These are phyloP conservation scores for Tokudaia tokunoshimensis DNA, from an alignment of 2,797 vertebrate species.

Conservation along the genomic window DNA sequence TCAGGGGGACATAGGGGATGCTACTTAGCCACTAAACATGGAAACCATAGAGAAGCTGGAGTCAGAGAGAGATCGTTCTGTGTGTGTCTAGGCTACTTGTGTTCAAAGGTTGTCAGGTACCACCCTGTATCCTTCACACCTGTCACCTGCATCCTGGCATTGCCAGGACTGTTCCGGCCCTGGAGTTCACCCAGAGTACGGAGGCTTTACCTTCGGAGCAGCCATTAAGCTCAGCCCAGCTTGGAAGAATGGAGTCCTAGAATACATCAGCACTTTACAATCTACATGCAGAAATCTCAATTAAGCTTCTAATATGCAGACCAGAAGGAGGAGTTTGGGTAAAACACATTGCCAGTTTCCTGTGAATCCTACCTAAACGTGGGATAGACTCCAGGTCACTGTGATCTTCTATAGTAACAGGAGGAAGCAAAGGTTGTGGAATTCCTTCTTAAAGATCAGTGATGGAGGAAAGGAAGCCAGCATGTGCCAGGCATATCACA, in stretches of 20 bases:
- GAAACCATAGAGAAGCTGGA: neutral
- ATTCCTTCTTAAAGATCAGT: neutral
- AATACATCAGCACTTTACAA: neutral
- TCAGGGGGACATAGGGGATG: too few species aligned
- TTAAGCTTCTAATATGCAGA: conserved; percentile 67
- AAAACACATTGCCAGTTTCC: neutral
- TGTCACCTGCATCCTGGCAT: neutral
- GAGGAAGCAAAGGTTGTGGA: neutral
- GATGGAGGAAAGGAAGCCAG: neutral
- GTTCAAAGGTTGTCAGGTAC: too few species aligned
- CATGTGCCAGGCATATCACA: fast-evolving
- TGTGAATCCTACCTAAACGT: neutral
- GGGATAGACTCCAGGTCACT: neutral
- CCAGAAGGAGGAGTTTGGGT: neutral
- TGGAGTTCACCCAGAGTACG: neutral
- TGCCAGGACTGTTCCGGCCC: neutral
- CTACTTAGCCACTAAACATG: neutral
- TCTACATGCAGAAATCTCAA: conserved; percentile 61
- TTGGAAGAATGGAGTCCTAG: conserved; percentile 47
- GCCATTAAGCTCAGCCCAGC: neutral
- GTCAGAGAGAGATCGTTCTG: neutral
- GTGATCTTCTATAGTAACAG: neutral
- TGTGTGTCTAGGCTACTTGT: neutral
- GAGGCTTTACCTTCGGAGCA: neutral
- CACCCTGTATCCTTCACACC: neutral